These are phyloP conservation scores for Lepidochitona cinerea DNA, from an alignment of 2,888 invertebrate species.

Conservation along the genomic window DNA sequence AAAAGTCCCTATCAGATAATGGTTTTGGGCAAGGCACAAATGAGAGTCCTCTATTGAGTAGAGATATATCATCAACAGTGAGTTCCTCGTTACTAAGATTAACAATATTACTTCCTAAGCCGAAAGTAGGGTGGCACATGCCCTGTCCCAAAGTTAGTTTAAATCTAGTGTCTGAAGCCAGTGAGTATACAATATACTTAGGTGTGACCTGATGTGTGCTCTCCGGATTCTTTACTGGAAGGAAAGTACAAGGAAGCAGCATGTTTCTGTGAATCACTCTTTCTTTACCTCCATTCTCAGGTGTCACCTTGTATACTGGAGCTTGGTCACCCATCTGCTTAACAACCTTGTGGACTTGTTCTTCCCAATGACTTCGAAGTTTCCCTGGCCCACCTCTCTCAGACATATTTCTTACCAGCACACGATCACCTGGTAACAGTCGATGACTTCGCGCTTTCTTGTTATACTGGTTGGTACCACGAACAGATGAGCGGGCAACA, in stretches of 20 bases:
- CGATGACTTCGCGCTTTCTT: not conserved
- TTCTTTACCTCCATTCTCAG: slow-evolving; percentile 3
- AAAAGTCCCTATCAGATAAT: too few species aligned
- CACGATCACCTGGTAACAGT: slow-evolving; percentile 13
- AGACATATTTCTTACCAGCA: slow-evolving; percentile 16
- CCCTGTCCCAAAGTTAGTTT: too few species aligned
- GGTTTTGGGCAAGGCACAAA: too few species aligned
- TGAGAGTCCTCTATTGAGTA: too few species aligned
- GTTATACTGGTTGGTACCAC: not conserved
- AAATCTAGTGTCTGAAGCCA: too few species aligned
- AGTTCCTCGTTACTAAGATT: too few species aligned
- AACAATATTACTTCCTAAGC: too few species aligned
- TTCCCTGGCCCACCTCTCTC: slow-evolving; percentile 17
- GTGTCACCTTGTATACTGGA: slow-evolving; percentile 13
- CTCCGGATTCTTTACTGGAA: too few species aligned
- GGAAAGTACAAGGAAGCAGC: slow-evolving; percentile 12
- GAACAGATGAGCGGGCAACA: not conserved
- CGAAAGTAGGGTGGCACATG: too few species aligned
- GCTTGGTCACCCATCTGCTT: slow-evolving; percentile 11
- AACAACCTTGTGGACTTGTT: slow-evolving; percentile 10
- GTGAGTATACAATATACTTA: too few species aligned
- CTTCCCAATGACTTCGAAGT: slow-evolving; percentile 18
- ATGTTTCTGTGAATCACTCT: slow-evolving; percentile 15
- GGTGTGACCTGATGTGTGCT: too few species aligned
- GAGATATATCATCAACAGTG: too few species aligned